A percentile compares a stretch with the other conserved stretches of the same genome.
Conservation (phyloP, 1,140 invertebrate genomes). For the Drosophila littoralis region DNA sequence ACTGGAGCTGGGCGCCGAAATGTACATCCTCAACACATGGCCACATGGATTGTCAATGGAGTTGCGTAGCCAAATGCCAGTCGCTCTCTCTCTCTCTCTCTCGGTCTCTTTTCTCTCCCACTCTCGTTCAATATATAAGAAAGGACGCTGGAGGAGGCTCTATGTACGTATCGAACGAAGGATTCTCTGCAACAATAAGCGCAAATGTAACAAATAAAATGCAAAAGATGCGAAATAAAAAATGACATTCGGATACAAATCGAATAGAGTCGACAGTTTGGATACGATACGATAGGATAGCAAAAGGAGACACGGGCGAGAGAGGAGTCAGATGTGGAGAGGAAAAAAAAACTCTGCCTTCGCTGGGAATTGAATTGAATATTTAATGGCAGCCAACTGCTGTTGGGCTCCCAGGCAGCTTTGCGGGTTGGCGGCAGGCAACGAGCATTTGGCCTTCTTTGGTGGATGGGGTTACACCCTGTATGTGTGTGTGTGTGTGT, state of each 20-base stretch:
- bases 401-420: slow-evolving; percentile 41
- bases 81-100: neutral
- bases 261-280: slow-evolving; percentile 49
- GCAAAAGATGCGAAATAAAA: slow-evolving; percentile 79
- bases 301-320: neutral
- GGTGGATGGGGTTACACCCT: slow-evolving; percentile 3
- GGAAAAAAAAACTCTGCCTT: slow-evolving; percentile 6
- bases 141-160: slow-evolving; percentile 26
- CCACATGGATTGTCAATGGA: slow-evolving; percentile 74
- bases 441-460: neutral
- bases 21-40: slow-evolving; percentile 68
- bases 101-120: neutral
- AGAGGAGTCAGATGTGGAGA: slow-evolving; percentile 15
- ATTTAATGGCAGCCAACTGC: slow-evolving; percentile 80
- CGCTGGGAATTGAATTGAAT: slow-evolving; percentile 72
- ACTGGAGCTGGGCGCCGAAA: slow-evolving; percentile 36
- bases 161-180: slow-evolving; percentile 25
- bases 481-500: slow-evolving; percentile 11
- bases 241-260: slow-evolving; percentile 83
- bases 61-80: slow-evolving; percentile 64
- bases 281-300: slow-evolving; percentile 22
- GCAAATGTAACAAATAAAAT: slow-evolving; percentile 83
- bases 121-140: slow-evolving; percentile 23
- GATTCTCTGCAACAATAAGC: slow-evolving; percentile 48
- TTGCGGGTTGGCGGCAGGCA: neutral